Evolutionary conservation across 2,113 vertebrate species (phyloP).

Genomic region (Carassius auratus): DNA sequence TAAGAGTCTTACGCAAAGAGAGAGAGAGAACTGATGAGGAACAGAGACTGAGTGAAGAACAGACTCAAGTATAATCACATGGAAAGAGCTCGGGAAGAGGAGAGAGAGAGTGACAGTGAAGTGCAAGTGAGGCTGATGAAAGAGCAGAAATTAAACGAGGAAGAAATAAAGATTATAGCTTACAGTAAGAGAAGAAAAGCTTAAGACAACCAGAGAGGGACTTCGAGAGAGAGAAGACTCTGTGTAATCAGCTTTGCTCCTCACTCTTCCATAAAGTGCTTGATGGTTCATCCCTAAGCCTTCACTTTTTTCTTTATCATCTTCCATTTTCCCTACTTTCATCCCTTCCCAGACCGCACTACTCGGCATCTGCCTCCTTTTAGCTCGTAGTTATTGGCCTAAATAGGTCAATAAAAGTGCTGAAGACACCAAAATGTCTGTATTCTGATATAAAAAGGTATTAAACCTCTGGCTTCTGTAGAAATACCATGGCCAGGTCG

Average conservation of each 20-base stretch:
- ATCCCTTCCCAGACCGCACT: slow-evolving; percentile 13
- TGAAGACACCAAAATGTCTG: not conserved
- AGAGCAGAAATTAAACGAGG: not conserved
- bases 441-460: slow-evolving; percentile 1
- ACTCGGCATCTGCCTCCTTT: not conserved
- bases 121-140: slow-evolving; percentile 12
- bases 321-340: slow-evolving; percentile 18
- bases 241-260: slow-evolving; percentile 59
- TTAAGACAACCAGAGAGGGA: slow-evolving; percentile 33
- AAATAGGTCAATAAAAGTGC: slow-evolving; percentile 32
- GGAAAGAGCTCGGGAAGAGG: not conserved
- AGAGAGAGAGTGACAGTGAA: not conserved
- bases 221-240: slow-evolving; percentile 40
- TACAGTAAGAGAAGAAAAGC: slow-evolving; percentile 41
- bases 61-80: slow-evolving; percentile 17
- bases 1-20: slow-evolving; percentile 28
- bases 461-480: not conserved
- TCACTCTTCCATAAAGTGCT: slow-evolving; percentile 53
- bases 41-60: slow-evolving; percentile 28
- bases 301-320: slow-evolving; percentile 44
- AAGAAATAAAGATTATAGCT: slow-evolving; percentile 43
- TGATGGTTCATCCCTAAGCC: slow-evolving; percentile 57
- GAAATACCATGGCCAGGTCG: not conserved
- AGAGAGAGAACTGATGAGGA: slow-evolving; percentile 30
- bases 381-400: slow-evolving; percentile 1